Conservation (phyloP, 2,113 vertebrate genomes). For the Heloderma charlesbogerti region DNA sequence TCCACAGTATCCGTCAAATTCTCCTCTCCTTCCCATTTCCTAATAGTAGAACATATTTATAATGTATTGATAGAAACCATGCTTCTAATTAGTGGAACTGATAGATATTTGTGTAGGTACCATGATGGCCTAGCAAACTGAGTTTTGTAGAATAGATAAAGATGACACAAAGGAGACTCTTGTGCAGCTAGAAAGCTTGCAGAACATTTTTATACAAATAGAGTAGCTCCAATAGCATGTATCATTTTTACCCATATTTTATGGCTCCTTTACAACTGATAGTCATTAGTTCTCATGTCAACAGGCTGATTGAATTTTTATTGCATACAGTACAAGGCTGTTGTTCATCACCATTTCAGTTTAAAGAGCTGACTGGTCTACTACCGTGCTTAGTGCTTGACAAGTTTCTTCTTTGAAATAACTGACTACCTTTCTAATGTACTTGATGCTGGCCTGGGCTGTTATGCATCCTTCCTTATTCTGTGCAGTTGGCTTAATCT, state of each 20-base stretch:
- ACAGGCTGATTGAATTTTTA: background rate
- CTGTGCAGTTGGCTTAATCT: background rate
- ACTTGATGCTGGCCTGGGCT: background rate
- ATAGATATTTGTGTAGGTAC: background rate
- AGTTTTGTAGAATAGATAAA: background rate
- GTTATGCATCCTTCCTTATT: background rate
- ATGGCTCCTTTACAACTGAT: background rate
- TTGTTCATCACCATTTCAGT: background rate
- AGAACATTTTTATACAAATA: background rate
- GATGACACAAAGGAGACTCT: background rate
- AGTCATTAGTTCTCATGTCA: background rate
- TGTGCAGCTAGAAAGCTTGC: background rate
- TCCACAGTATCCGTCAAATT: background rate
- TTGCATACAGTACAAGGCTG: background rate
- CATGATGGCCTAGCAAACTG: background rate
- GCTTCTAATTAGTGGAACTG: background rate
- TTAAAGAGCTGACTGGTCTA: background rate
- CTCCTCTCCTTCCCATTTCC: background rate
- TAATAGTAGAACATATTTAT: background rate
- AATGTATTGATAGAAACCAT: background rate
- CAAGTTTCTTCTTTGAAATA: background rate
- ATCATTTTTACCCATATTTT: background rate
- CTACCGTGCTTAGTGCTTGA: background rate
- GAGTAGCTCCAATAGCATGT: background rate
- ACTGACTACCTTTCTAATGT: background rate